Conservation (phyloP, 2,888 invertebrate species). For the Epsilonema sp. region DNA sequence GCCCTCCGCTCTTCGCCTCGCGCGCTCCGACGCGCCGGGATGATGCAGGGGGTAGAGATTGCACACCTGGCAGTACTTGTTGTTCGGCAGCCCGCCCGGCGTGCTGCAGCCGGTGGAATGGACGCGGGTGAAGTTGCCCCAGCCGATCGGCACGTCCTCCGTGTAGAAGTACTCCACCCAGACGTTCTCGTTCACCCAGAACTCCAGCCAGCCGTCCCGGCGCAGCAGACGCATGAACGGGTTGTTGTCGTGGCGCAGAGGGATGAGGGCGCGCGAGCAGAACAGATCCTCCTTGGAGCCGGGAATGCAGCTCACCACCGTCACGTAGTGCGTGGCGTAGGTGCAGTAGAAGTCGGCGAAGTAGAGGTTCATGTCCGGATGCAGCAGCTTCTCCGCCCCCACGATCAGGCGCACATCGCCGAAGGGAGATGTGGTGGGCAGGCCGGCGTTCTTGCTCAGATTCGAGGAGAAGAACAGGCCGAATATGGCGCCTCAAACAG, state of each 20-base stretch:
- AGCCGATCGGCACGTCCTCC: constrained; percentile 17
- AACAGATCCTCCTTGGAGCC: constrained; percentile 18
- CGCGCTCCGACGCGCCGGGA: not conserved
- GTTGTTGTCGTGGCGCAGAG: constrained; percentile 15
- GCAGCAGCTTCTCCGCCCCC: constrained; percentile 11
- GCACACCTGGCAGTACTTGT: constrained; percentile 20
- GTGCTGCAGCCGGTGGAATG: constrained; percentile 13
- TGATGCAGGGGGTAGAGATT: constrained; percentile 19
- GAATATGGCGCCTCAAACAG: constrained; percentile 9
- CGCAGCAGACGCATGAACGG: constrained; percentile 12
- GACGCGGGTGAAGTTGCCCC: constrained; percentile 15
- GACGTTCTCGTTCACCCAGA: constrained; percentile 15
- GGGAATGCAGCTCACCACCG: constrained; percentile 19
- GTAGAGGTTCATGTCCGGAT: constrained; percentile 16
- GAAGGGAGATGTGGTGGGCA: constrained; percentile 21
- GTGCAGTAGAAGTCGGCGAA: constrained; percentile 32
- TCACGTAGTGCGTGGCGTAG: constrained; percentile 24
- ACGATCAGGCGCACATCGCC: constrained; percentile 21
- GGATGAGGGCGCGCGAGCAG: constrained; percentile 13
- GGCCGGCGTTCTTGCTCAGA: constrained; percentile 13
- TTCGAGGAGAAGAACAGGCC: constrained; percentile 28
- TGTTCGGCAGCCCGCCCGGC: constrained; percentile 22
- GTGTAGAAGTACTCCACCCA: constrained; percentile 26
- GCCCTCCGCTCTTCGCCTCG: not conserved
- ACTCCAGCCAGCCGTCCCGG: constrained; percentile 4